phyloP scores from a whole-genome alignment of 2,113 vertebrate species.

The Nothoprocta perdicaria region DNA sequence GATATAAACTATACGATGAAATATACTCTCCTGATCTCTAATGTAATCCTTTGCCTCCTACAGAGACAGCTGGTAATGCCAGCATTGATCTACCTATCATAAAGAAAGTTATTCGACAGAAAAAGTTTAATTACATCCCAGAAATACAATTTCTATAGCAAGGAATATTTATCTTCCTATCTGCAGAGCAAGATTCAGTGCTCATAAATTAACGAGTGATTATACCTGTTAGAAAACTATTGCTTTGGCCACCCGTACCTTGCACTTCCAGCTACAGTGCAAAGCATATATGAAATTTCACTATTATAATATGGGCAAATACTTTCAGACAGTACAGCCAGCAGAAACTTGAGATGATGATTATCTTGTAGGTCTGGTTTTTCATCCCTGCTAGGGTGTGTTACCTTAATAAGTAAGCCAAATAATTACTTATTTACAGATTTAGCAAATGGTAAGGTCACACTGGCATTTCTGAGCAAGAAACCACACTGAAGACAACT shows the following conservation, averaged over 20 bases:
- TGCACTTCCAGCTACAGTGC: background rate
- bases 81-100: background rate
- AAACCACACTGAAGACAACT: background rate
- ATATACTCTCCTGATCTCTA: background rate
- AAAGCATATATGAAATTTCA: background rate
- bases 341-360: constrained; percentile 68
- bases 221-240: background rate
- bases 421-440: constrained; percentile 79
- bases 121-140: background rate
- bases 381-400: constrained; percentile 70
- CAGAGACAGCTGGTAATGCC: background rate
- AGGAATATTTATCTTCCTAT: background rate
- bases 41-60: background rate
- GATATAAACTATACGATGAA: background rate
- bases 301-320: background rate
- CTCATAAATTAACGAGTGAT: constrained; percentile 4
- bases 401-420: constrained; percentile 76
- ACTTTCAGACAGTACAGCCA: constrained; percentile 29
- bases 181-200: background rate
- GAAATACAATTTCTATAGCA: background rate
- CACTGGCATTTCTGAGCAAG: constrained; percentile 52
- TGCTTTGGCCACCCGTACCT: background rate
- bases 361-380: constrained; percentile 76
- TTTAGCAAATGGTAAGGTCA: constrained; percentile 69
- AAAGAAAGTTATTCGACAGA: background rate